Percentiles rank a stretch among this genome's conserved stretches.
Conservation (phyloP, 2,113 vertebrate species). For the Syrmaticus mikado region DNA sequence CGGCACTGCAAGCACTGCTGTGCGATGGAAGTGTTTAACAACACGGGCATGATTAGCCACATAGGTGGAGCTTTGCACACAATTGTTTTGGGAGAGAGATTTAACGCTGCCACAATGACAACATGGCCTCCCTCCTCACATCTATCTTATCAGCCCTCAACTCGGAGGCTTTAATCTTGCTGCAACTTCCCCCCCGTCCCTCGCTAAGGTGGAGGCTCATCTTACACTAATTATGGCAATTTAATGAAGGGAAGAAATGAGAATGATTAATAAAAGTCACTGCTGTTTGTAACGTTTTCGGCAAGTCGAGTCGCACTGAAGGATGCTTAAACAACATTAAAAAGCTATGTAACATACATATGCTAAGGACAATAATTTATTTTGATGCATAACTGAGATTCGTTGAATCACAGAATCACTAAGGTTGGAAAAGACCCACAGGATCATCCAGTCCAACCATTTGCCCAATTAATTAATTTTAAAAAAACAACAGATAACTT, state of each 20-base stretch:
- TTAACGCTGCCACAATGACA: conserved; percentile 12
- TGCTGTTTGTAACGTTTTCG: background rate
- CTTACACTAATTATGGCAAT: background rate
- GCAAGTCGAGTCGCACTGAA: background rate
- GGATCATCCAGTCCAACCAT: too few species aligned
- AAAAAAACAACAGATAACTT: background rate
- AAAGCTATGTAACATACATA: background rate
- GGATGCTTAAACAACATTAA: background rate
- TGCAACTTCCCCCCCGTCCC: background rate
- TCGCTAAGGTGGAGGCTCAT: background rate
- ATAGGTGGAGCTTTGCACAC: conserved; percentile 63
- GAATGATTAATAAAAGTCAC: background rate
- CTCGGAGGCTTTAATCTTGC: conserved; percentile 4
- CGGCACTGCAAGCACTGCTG: conserved; percentile 40
- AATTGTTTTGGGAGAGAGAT: conserved; percentile 55
- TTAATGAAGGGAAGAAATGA: background rate
- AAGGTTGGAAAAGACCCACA: too few species aligned
- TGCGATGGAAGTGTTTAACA: conserved; percentile 57
- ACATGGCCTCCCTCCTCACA: conserved; percentile 43
- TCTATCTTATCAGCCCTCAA: conserved; percentile 7
- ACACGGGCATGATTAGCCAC: conserved; percentile 70
- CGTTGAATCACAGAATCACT: too few species aligned
- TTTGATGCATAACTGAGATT: background rate
- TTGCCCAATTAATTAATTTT: too few species aligned
- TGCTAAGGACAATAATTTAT: background rate